Base-by-base conservation (phyloP, 1,140 invertebrate genomes). In the Drosophila albomicans region DNA sequence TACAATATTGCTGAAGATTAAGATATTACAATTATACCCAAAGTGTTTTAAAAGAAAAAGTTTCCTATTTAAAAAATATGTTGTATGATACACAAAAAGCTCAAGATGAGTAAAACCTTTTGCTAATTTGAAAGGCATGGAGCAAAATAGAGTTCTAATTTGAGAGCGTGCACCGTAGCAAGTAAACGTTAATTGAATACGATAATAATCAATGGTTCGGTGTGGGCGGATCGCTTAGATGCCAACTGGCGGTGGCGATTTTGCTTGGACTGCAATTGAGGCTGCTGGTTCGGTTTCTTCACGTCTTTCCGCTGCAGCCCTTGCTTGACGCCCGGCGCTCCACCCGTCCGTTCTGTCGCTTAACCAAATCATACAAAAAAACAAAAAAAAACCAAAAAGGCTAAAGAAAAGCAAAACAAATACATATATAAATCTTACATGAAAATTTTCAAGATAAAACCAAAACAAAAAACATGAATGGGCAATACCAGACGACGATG, bases 201-300 rank as follows among this genome's bases (percentile, higher is more conserved):
- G 8, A 57, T 20, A 41, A 6, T 20, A 41, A 41, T 6, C 11
- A 59, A 69, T 10, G 35, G 35, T 38, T 10, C 56, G 45, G 45
- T 57, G 43, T 49, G 41, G 48, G 62, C 15, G 45, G 51, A 51
- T 6, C 38, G 28, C 61, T 16, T 32, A 16, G 61, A 57, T 62
- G 69, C 41, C 69, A 66, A 32, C 52, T 58, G 61, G 43, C 32
- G 52, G 41, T 49, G 41, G 41, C 59, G 41, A 38, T 61, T 32
- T 61, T 10, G 63, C 70, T 54, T 58, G 38, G 46, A 54, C 64
- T 68, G 28, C 54, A 30, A 49, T 57, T 69, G 20, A 74, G 49
- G 57, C 71, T 69, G 71, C 71, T 74, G 71, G 71, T 68, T 74
- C 71, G 57, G 71, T 69, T 69, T 62, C 43, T 20, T 43, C 43